Evolutionary conservation across 2,888 invertebrate species (phyloP), one percentile per base, ranked within the genome.

Genomic region (Polylopha cassiicola): DNA sequence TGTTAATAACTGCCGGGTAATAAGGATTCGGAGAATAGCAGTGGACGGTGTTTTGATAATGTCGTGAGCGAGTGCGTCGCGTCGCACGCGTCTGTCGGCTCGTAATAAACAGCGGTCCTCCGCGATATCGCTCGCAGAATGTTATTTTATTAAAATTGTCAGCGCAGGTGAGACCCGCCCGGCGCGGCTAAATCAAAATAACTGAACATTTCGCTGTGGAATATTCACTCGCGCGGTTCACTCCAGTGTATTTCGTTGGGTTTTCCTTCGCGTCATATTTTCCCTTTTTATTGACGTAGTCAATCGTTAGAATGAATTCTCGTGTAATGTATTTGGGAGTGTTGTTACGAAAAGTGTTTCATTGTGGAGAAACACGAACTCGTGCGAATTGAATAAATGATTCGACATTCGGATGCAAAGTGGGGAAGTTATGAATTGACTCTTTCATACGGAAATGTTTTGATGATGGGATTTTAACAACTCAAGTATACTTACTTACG

Each of bases 81-180:
- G 13, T 13, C 14, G 16, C 26, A 21, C 18, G 38, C 24, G 22
- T 23, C 50, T 48, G 37, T 30, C 37, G 39, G 51, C 22, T 36
- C 34, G 39, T 36, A 44, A 36, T 9, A n/a, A n/a, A n/a, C n/a
- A n/a, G n/a, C n/a, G n/a, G 24, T 11, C 6, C 9, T 3, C 24
- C 3, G 37, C 30, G 33, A 34, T 27, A 23, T 27, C 50, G 50
- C 41, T 23, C 38, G 39, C 50, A 53, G 64, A 67, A 68, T 67
- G 64, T 70, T 66, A 69, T 73, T 72, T 68, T 73, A 74, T 73
- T 73, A 75, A 74, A 73, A 72, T 63, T 61, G 66, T 67, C 65
- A 55, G 53, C 60, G 46, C 65, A 72, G 72, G 72, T 72, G 71
- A 63, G 57, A 51, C 54, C 54, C 50, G 37, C 42, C 44, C 23